These are phyloP conservation scores for Muscicapa comitata DNA, from an alignment of 2,797 vertebrate genomes.

Conservation along the genomic window DNA sequence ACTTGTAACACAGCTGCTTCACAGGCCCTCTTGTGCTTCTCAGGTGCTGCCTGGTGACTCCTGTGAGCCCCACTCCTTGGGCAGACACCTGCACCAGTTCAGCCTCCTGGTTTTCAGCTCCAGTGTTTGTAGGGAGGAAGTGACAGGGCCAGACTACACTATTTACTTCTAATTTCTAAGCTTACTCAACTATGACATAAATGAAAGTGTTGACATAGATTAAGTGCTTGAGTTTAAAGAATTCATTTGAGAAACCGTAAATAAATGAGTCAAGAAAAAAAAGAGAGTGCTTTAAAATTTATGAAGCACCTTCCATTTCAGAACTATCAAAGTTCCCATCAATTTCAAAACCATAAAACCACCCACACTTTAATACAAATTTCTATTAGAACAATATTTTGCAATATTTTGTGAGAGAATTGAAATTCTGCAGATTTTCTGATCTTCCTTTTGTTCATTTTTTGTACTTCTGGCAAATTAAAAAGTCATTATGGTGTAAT, in stretches of 20 bases:
- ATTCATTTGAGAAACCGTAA: not conserved
- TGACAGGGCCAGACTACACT: not conserved
- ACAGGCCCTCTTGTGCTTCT: not conserved
- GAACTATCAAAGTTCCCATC: not conserved
- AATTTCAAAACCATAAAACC: not conserved
- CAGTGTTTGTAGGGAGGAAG: not conserved
- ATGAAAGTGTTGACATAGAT: not conserved
- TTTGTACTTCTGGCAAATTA: not conserved
- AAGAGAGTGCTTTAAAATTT: not conserved
- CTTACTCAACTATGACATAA: not conserved
- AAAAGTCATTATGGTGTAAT: not conserved
- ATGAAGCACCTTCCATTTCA: not conserved
- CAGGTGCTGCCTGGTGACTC: not conserved
- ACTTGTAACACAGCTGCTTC: not conserved
- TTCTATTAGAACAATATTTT: not conserved
- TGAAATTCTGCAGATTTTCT: not conserved
- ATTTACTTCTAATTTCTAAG: not conserved
- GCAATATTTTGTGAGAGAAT: not conserved
- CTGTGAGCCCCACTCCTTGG: not conserved
- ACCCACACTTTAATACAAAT: not conserved
- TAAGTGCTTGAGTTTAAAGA: not conserved
- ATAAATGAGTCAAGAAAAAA: not conserved
- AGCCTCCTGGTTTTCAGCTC: not conserved
- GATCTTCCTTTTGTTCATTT: not conserved
- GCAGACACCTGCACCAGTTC: not conserved